Evolutionary conservation across 1,140 invertebrate genomes (phyloP), one percentile per base, ranked within the genome.

Genomic region (Drosophila erecta): DNA sequence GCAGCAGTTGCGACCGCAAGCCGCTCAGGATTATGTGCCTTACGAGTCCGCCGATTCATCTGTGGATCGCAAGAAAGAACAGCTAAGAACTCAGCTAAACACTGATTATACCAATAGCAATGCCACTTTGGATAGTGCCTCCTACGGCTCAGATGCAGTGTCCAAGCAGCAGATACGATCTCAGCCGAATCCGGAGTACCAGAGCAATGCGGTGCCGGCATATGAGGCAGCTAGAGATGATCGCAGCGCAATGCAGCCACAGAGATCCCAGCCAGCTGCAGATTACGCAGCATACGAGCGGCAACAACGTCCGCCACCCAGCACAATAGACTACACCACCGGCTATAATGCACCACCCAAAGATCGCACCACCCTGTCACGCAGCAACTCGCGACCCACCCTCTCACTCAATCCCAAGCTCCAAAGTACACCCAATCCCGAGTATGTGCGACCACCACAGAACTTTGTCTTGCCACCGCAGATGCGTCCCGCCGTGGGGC

Each of bases 401-500:
- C 20, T 40, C 33, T n/a, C 41, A 40, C 51, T 46, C 51, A 54
- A 61, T 35, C 51, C 70, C 38, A 73, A 20, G 64, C 64, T 51
- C 59, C 64, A 43, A 24, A 67, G 27, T 33, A 43, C 59, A 56
- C 66, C 27, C 59, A 83, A 81, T 79, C 43, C 83, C 24, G 72
- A 76, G 60, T 76, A 53, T 57, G 61, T 57, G 55, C 74, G 72
- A 61, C 64, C 64, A 43, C 61, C 73, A 77, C 66, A 55, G 38
- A 87, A 84, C 38, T 84, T 72, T 80, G 61, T 65, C 81, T 79
- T 90, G 61, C 84, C 72, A 40, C 65, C 87, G 51, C 87, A 90
- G 76, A 89, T 89, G 86, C 87, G 87, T 65, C 81, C 87, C 6
- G 47, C 53, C 14, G 40, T 70, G 38, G 84, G 84, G 12, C 84